A percentile compares a stretch with the other conserved stretches of the same genome.
Conservation (phyloP, 1,140 invertebrate species). For the Drosophila leontia region DNA sequence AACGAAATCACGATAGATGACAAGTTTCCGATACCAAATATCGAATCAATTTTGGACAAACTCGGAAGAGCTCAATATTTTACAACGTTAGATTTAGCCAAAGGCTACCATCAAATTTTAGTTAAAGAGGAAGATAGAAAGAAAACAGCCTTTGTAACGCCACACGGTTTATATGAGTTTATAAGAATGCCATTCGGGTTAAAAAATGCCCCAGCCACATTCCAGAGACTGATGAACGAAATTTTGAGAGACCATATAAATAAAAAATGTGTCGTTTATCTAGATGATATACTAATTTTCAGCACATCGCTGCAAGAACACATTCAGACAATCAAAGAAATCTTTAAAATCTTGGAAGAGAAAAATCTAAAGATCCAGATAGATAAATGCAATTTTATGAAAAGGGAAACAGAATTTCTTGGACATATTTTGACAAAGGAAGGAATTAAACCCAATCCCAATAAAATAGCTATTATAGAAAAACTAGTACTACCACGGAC, state of each 20-base stretch:
- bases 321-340: conserved; percentile 12
- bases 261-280: conserved; percentile 26
- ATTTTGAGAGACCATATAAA: neutral
- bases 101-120: conserved; percentile 54
- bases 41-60: conserved; percentile 20
- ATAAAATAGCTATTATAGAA: neutral
- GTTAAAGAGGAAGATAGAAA: conserved; percentile 38
- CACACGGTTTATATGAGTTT: conserved; percentile 31
- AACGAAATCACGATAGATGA: conserved; percentile 28
- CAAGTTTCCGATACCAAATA: conserved; percentile 33
- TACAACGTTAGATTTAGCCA: conserved; percentile 38
- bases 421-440: neutral
- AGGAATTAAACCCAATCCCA: neutral
- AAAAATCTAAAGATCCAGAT: neutral
- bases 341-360: neutral
- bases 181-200: conserved; percentile 27
- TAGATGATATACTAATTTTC: conserved; percentile 54
- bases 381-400: neutral
- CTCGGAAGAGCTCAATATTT: conserved; percentile 21
- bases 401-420: neutral
- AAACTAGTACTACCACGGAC: neutral
- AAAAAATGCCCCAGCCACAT: conserved; percentile 35
- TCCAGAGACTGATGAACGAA: too few relatives aligned
- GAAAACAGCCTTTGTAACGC: conserved; percentile 54
- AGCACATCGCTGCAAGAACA: conserved; percentile 38